Evolutionary conservation across 2,888 invertebrate genomes (phyloP), one percentile per base, ranked within the genome.

Genomic region (Orthosia gracilis): DNA sequence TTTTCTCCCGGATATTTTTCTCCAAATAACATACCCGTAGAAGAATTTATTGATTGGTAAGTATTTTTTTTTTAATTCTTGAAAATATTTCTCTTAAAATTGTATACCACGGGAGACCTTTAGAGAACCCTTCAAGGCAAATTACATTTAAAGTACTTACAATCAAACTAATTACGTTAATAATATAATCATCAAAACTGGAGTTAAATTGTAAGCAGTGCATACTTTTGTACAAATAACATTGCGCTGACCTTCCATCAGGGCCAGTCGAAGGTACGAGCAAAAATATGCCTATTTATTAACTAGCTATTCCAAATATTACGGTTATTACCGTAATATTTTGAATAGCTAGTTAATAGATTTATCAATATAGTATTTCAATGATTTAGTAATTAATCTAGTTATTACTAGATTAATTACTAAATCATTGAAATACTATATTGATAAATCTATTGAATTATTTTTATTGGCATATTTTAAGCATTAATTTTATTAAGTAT

Each of bases 231-330:
- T 57, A 78, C 55, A 61, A 69, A 72, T 76, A 78, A 71, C 70
- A 72, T 54, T 76, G 76, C 17, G n/a, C 65, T 82, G 87, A 72
- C 86, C 86, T 86, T 45, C 40, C 63, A 71, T 75, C 87, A 75
- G 58, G 83, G 82, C 67, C 77, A 58, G 2, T 12, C 55, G 76
- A 72, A 85, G 83, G 83, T 82, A 81, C 69, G 47, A 69, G 77
- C 47, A 65, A 83, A 79, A 73, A 87, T 9, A 66, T 72, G 58
- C 68, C 57, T 57, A 57, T 31, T 64, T 72, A 72, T 67, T 64
- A 49, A 5, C 45, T 67, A 58, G 49, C 64, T 74, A 73, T 76
- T 73, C 26, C 66, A 65, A 69, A 75, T 68, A 79, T 82, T 69
- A 62, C 66, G 83, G n/a, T n/a, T n/a, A n/a, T n/a, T n/a, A n/a